A percentile compares a stretch with the other conserved stretches of the same genome.
Evolutionary conservation across 2,797 vertebrate genomes (phyloP).

Genomic region (Heterohyrax brucei): DNA sequence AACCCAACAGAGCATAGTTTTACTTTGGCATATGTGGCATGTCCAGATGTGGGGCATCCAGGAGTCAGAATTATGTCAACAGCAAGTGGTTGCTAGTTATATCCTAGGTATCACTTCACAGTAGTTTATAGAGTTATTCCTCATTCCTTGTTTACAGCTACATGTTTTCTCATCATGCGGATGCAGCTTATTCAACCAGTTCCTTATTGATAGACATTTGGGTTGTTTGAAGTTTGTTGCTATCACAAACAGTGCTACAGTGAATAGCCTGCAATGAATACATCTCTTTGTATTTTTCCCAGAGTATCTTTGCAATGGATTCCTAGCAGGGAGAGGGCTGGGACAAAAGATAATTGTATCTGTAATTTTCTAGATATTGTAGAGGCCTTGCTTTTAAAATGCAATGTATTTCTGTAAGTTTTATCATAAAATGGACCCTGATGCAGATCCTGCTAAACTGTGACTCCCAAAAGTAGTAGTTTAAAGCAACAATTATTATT

Average conservation of each 20-base stretch:
- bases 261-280: neutral
- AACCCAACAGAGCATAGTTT: no score
- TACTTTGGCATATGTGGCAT: no score
- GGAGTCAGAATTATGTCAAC: no score
- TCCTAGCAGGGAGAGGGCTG: conserved; percentile 21
- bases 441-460: conserved; percentile 2
- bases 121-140: neutral
- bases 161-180: neutral
- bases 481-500: conserved; percentile 43
- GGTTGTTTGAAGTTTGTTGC: neutral
- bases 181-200: neutral
- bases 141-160: neutral
- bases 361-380: conserved; percentile 19
- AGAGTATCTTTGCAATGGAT: conserved; percentile 18
- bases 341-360: conserved; percentile 44
- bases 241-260: neutral
- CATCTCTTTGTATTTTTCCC: conserved; percentile 36
- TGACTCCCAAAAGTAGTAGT: neutral
- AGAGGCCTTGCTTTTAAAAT: conserved; percentile 60
- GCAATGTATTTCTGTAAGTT: conserved; percentile 65
- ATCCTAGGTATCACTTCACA: neutral
- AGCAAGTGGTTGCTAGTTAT: no score
- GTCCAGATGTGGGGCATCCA: no score
- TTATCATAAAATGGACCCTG: conserved; percentile 11
- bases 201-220: neutral